These are phyloP conservation scores for Dermochelys coriacea DNA, from an alignment of 2,797 vertebrate genomes.

Conservation along the genomic window DNA sequence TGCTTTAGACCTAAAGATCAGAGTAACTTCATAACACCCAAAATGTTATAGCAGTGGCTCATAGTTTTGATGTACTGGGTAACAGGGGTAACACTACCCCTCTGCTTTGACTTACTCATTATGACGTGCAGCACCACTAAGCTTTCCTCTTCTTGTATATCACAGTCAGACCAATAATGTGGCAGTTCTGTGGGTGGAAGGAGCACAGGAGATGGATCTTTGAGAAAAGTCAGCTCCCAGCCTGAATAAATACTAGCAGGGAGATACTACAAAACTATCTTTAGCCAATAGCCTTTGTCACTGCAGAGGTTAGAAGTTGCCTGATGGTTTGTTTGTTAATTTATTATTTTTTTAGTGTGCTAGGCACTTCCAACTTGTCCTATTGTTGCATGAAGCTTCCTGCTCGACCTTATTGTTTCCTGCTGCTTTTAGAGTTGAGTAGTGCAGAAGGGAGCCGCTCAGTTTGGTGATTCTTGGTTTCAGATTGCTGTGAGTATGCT, in stretches of 20 bases:
- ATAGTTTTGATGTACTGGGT: not conserved
- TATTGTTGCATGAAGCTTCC: not conserved
- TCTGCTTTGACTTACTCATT: not conserved
- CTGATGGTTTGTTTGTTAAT: not conserved
- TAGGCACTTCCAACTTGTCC: not conserved
- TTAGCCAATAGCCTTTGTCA: not conserved
- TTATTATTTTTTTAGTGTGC: not conserved
- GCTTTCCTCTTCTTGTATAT: not conserved
- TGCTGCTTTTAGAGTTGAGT: not conserved
- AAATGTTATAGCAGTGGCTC: not conserved
- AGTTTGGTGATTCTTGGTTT: slow-evolving; percentile 46
- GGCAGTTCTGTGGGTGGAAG: not conserved
- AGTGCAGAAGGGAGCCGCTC: not conserved
- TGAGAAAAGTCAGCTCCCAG: not conserved
- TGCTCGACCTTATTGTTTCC: not conserved
- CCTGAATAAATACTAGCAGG: not conserved
- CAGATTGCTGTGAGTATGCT: slow-evolving; percentile 91
- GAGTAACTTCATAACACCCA: not conserved
- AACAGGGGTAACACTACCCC: accelerated
- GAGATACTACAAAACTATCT: not conserved
- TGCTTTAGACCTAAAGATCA: not conserved
- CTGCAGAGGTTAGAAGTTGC: not conserved
- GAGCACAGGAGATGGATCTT: not conserved
- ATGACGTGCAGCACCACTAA: not conserved
- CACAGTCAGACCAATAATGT: not conserved